These are phyloP conservation scores for Melanotaenia parkinsoni DNA, from an alignment of 2,797 vertebrate species.

Conservation along the genomic window DNA sequence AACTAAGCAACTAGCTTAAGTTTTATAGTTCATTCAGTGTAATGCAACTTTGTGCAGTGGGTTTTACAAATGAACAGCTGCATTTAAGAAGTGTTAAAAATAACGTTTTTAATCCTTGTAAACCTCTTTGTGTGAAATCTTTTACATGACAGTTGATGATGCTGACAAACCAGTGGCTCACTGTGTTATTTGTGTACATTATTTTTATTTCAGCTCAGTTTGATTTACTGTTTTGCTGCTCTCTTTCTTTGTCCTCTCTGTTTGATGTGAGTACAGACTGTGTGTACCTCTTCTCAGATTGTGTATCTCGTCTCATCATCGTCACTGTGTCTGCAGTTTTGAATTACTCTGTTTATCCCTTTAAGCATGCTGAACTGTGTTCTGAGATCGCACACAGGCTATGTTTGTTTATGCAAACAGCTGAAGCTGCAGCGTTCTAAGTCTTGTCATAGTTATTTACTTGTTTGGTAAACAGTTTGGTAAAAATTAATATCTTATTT, in stretches of 20 bases:
- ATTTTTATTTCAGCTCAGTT: not conserved
- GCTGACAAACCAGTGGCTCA: not conserved
- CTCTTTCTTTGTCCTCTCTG: too few relatives aligned
- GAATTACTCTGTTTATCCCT: not conserved
- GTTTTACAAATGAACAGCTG: too few relatives aligned
- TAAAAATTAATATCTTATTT: not conserved
- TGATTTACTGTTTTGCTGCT: slow-evolving; percentile 6
- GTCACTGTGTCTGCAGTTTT: not conserved
- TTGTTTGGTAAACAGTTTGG: not conserved
- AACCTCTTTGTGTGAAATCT: too few relatives aligned
- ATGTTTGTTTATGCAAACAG: not conserved
- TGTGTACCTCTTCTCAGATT: not conserved
- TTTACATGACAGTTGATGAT: not conserved
- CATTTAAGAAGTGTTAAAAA: too few relatives aligned
- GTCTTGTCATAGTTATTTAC: not conserved
- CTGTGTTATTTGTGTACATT: not conserved
- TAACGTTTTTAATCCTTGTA: too few relatives aligned
- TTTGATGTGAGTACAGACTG: not conserved
- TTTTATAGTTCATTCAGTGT: too few relatives aligned
- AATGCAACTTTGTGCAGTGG: too few relatives aligned
- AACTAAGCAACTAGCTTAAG: too few relatives aligned
- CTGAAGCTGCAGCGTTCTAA: not conserved
- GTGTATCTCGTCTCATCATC: not conserved
- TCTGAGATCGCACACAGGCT: not conserved
- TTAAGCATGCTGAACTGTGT: not conserved